Percentiles rank a stretch among this genome's conserved stretches.
Conservation (phyloP, 2,888 invertebrate genomes). For the Hyles lineata region DNA sequence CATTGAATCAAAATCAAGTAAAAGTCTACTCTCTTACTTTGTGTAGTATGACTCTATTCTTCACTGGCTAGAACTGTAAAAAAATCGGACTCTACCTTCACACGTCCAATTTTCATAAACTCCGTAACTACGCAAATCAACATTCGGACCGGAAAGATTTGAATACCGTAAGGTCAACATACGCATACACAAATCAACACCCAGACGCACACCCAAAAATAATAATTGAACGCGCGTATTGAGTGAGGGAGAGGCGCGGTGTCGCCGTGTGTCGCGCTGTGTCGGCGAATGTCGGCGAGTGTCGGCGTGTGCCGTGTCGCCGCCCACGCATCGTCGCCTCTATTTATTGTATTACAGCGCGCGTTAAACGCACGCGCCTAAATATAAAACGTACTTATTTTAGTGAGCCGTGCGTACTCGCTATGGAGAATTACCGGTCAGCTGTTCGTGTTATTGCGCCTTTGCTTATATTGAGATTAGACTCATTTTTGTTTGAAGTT, state of each 20-base stretch:
- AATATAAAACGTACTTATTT: slow-evolving; percentile 23
- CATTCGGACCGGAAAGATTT: slow-evolving; percentile 11
- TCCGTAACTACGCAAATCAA: background rate
- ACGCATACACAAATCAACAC: slow-evolving; percentile 23
- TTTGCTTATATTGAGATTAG: slow-evolving; percentile 24
- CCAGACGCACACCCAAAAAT: slow-evolving; percentile 18
- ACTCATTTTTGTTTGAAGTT: slow-evolving; percentile 14
- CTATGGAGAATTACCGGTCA: slow-evolving; percentile 20
- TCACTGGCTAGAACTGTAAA: background rate
- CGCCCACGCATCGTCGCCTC: slow-evolving; percentile 27
- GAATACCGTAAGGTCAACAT: slow-evolving; percentile 20
- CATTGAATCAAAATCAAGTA: no score
- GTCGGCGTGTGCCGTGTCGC: background rate
- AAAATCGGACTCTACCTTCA: background rate
- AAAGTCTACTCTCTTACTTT: no score
- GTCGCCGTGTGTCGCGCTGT: background rate
- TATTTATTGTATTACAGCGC: slow-evolving; percentile 26
- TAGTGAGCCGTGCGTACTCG: slow-evolving; percentile 9
- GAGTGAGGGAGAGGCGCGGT: background rate
- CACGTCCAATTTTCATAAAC: background rate
- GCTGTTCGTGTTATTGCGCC: slow-evolving; percentile 22
- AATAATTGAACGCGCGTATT: slow-evolving; percentile 10
- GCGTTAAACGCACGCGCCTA: slow-evolving; percentile 23
- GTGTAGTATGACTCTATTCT: no score
- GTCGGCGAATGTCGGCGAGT: background rate